A percentile compares a stretch with the other conserved stretches of the same genome.
Evolutionary conservation across 2,888 invertebrate genomes (phyloP).

Genomic region (Chaitophorus viminalis): DNA sequence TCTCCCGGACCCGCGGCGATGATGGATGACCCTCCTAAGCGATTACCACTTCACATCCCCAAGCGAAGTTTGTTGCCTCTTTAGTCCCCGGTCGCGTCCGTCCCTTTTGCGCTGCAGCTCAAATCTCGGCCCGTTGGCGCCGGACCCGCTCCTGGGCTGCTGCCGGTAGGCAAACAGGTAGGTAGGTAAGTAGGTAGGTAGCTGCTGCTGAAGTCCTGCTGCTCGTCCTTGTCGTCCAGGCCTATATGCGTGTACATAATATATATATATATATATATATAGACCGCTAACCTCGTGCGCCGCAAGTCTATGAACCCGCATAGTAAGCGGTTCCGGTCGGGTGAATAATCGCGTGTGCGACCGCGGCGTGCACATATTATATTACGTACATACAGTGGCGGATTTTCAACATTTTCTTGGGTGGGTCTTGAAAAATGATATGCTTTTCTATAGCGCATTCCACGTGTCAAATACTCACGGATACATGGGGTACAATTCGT

Average conservation of each 20-base stretch:
- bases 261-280: not conserved
- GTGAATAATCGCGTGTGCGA: slow-evolving; percentile 37
- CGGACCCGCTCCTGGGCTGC: slow-evolving; percentile 3
- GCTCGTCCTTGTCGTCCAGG: not conserved
- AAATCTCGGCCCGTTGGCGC: slow-evolving; percentile 39
- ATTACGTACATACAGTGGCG: no score
- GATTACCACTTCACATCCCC: slow-evolving; percentile 52
- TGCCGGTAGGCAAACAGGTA: no score
- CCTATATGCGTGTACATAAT: not conserved
- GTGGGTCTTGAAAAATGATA: no score
- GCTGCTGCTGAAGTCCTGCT: not conserved
- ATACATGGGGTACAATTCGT: no score
- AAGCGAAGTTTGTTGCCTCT: slow-evolving; percentile 43
- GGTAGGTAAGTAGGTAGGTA: not conserved
- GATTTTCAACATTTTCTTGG: no score
- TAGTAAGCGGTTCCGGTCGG: not conserved
- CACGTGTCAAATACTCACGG: no score
- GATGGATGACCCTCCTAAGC: slow-evolving; percentile 62
- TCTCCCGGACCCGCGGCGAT: slow-evolving; percentile 51
- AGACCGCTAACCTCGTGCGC: not conserved
- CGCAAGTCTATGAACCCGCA: not conserved
- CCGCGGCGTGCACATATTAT: not conserved
- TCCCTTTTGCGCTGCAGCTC: not conserved
- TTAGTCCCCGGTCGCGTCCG: not conserved
- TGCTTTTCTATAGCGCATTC: no score